Conservation (phyloP, 2,797 vertebrate species). For the Rhadinocentrus ornatus region DNA sequence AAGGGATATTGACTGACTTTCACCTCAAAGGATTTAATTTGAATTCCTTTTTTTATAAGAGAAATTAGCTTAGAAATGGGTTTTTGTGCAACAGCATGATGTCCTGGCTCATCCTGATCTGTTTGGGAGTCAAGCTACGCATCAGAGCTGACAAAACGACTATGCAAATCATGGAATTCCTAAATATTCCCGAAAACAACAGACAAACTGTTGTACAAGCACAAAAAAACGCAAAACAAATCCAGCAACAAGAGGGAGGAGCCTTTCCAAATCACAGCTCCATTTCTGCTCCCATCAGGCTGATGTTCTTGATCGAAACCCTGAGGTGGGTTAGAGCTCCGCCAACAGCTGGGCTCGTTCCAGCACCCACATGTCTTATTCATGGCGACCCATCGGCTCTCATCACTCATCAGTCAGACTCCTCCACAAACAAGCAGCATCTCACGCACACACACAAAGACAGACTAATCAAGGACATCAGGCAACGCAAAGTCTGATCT, state of each 20-base stretch:
- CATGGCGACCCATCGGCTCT: constrained; percentile 67
- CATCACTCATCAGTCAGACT: constrained; percentile 64
- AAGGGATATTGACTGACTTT: neutral
- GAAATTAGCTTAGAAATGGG: no score
- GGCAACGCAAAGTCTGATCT: constrained; percentile 44
- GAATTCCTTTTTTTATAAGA: neutral
- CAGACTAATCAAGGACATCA: constrained; percentile 59
- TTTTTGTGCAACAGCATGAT: no score
- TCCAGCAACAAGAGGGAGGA: constrained; percentile 23
- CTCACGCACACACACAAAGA: constrained; percentile 8
- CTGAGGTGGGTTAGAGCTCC: constrained; percentile 56
- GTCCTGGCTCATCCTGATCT: neutral
- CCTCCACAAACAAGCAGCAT: constrained; percentile 35
- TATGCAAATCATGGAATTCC: neutral
- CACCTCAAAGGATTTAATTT: neutral
- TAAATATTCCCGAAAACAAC: constrained; percentile 32
- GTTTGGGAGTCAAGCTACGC: neutral
- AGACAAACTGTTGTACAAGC: constrained; percentile 40
- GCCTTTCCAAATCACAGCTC: constrained; percentile 52
- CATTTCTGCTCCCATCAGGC: constrained; percentile 56
- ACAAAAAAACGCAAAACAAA: constrained; percentile 22
- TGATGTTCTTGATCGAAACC: constrained; percentile 61
- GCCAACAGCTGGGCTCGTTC: constrained; percentile 76
- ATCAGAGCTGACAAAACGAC: neutral
- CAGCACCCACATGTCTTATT: constrained; percentile 72